phyloP scores from a whole-genome alignment of 2,888 invertebrate genomes.

The Druceiella hillmani region DNA sequence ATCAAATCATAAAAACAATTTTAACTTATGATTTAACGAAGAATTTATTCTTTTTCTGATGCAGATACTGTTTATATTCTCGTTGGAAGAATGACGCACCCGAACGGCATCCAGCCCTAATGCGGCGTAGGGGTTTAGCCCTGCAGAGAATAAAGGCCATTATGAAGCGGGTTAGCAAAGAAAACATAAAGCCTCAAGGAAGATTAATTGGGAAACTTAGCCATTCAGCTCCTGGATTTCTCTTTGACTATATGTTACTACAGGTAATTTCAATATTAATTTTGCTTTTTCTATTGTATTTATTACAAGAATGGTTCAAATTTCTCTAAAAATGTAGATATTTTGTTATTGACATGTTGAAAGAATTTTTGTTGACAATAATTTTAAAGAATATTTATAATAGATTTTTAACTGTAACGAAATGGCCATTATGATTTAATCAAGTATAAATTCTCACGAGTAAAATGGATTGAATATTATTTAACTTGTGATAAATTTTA shows the following conservation, averaged over 20 bases:
- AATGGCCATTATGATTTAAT: too few relatives aligned
- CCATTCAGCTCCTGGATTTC: slow-evolving; percentile 90
- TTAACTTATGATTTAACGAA: slow-evolving; percentile 6
- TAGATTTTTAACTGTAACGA: not conserved
- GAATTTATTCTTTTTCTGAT: slow-evolving; percentile 21
- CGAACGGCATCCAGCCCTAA: slow-evolving; percentile 73
- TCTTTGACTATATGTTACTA: slow-evolving; percentile 88
- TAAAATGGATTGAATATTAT: too few relatives aligned
- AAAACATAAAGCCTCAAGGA: slow-evolving; percentile 96
- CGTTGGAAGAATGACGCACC: slow-evolving; percentile 90
- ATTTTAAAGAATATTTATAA: slow-evolving; percentile 2
- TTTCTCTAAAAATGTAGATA: too few relatives aligned
- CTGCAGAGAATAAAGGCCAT: slow-evolving; percentile 91
- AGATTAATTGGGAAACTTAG: slow-evolving; percentile 94
- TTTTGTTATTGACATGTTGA: too few relatives aligned
- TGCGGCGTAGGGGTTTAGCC: slow-evolving; percentile 79
- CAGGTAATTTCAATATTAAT: slow-evolving; percentile 37
- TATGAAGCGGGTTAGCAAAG: slow-evolving; percentile 97
- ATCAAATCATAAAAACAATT: not conserved
- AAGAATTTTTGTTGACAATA: too few relatives aligned
- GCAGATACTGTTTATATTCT: slow-evolving; percentile 81
- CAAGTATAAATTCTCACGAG: too few relatives aligned
- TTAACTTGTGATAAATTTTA: too few relatives aligned
- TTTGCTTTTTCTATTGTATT: not conserved
- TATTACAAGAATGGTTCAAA: too few relatives aligned